Base-by-base conservation (phyloP, 2,113 vertebrate species). In the Limnothrissa miodon region DNA sequence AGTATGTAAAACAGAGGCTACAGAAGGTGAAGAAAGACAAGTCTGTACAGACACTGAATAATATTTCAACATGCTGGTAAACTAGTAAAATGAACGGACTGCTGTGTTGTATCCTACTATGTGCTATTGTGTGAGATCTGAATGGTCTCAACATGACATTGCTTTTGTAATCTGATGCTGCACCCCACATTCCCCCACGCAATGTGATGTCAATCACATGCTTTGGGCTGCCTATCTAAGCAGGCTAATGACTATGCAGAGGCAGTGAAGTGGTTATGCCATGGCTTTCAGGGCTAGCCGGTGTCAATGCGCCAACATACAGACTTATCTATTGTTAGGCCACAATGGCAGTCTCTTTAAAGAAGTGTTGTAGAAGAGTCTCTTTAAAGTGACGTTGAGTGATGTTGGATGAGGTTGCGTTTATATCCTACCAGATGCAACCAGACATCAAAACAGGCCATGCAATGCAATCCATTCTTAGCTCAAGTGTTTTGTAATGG, bases 191-290 rank as follows among this genome's bases (percentile, higher is more conserved):
- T 66, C 59, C 25, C n/a, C 10, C n/a, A 29, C 59, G 29, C 59
- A 66, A 66, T 66, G 59, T 66, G 59, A 66, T 66, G 59, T 66
- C 59, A 66, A 25, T 66, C 66, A 74, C 66, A 33, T 6, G 19
- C 19, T 23, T 56, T 23, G 51, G 4, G 51, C 21, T 23, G 21
- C 21, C 51, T 56, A 2, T 56, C 29, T 39, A 33, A 36, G 33
- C 66, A 74, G 25, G 29, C 29, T 36, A 74, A 74, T 74, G 29
- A 33, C 66, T 36, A 74, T 70, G 62, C 29, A 70, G 25, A 36
- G 62, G 29, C 3, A 33, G 33, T 36, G 1, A 29, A 23, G 21
- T 53, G 51, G 51, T 53, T 53, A 53, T 56, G 19, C 19, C 7
- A 5, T 56, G 51, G 51, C 21, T 23, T 4, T 56, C 51, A 23